A percentile compares a stretch with the other conserved stretches of the same genome.
Evolutionary conservation across 2,888 invertebrate genomes (phyloP).

Genomic region (Pyrrhosoma nymphula): DNA sequence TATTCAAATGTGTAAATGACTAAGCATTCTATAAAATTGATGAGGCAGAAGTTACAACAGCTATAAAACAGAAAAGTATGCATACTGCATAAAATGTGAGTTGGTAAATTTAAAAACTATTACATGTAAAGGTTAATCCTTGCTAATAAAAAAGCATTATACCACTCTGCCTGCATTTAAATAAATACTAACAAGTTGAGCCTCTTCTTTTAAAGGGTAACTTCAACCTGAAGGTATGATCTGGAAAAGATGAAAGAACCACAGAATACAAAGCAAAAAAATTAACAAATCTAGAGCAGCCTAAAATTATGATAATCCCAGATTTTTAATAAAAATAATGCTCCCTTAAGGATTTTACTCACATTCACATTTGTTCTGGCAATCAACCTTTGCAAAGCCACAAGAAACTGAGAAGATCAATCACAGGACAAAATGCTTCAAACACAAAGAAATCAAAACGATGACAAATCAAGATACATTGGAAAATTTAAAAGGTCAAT

Average conservation of each 20-base stretch:
- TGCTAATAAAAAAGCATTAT: slow-evolving; percentile 40
- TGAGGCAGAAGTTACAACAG: slow-evolving; percentile 19
- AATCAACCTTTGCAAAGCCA: not conserved
- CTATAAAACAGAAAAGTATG: slow-evolving; percentile 24
- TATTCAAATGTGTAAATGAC: not conserved
- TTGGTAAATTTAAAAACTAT: slow-evolving; percentile 13
- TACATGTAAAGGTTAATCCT: not conserved
- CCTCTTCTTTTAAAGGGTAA: slow-evolving; percentile 1
- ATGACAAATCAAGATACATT: not conserved
- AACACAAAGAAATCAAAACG: not conserved
- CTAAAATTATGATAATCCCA: not conserved
- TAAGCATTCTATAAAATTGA: not conserved
- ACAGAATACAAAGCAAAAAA: slow-evolving; percentile 44
- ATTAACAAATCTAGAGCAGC: not conserved
- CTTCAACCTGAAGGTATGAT: not conserved
- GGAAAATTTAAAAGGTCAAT: not conserved
- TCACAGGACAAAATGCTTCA: not conserved
- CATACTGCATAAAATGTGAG: slow-evolving; percentile 28
- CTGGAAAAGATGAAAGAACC: slow-evolving; percentile 55
- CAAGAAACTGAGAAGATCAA: slow-evolving; percentile 28
- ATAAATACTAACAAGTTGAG: slow-evolving; percentile 48
- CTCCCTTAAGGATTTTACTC: slow-evolving; percentile 37
- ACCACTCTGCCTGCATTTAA: slow-evolving; percentile 21
- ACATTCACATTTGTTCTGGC: slow-evolving; percentile 46
- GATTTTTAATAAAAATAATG: slow-evolving; percentile 1